Conservation (phyloP, 1,140 invertebrate genomes). For the Drosophila tristis region DNA sequence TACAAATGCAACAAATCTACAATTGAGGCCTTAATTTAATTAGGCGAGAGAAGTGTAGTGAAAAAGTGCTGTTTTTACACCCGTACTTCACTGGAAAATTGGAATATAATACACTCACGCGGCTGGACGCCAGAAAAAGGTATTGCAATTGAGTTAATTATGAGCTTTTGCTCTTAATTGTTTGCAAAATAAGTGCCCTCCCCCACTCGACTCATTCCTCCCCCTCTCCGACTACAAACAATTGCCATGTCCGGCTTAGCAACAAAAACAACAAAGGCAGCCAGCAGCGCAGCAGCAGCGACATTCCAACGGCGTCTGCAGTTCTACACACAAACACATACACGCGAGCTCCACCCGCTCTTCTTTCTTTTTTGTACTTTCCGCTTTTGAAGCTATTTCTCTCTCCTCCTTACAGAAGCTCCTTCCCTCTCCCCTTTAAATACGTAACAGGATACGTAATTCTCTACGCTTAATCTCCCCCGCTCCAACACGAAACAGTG, state of each 20-base stretch:
- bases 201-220: conserved; percentile 18
- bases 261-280: conserved; percentile 33
- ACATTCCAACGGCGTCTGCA: conserved; percentile 60
- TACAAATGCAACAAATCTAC: conserved; percentile 45
- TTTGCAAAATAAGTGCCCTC: conserved; percentile 35
- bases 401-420: neutral
- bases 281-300: conserved; percentile 20
- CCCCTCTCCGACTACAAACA: conserved; percentile 33
- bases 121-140: conserved; percentile 56
- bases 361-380: conserved; percentile 26
- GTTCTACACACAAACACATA: conserved; percentile 40
- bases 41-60: conserved; percentile 53
- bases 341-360: conserved; percentile 63
- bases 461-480: conserved; percentile 18
- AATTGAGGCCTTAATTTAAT: conserved; percentile 65
- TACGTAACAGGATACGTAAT: conserved; percentile 8
- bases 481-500: conserved; percentile 36
- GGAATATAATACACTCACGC: conserved; percentile 30
- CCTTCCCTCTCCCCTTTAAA: too few relatives aligned
- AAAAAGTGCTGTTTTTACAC: conserved; percentile 19
- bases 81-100: neutral
- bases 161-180: conserved; percentile 41
- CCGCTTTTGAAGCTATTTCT: conserved; percentile 21
- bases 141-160: conserved; percentile 23
- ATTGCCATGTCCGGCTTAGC: conserved; percentile 74